phyloP scores from a whole-genome alignment of 1,140 invertebrate genomes.

The Harpegnathos saltator region DNA sequence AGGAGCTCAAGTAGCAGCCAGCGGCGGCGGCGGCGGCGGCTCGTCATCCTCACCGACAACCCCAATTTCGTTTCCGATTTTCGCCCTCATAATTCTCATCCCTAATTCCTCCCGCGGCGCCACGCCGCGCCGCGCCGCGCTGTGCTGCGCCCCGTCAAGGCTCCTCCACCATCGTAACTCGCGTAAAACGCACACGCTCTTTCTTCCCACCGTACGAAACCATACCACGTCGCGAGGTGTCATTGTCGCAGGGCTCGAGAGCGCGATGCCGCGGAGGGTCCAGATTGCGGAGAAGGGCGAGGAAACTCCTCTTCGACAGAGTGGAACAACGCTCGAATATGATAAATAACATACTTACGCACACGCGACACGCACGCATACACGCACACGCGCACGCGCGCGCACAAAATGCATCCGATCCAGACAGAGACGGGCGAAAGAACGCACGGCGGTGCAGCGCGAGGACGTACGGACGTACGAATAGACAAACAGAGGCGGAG shows the following conservation, averaged over 20 bases:
- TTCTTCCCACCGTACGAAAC: no score
- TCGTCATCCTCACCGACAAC: background rate
- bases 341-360: background rate
- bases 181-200: no score
- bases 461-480: background rate
- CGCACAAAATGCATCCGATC: no score
- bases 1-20: background rate
- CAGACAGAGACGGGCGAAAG: background rate
- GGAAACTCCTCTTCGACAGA: no score
- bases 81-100: background rate
- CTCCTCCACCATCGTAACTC: background rate
- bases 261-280: no score
- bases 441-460: background rate
- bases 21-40: background rate
- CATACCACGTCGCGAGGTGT: no score
- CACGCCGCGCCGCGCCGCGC: no score
- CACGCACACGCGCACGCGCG: background rate
- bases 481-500: background rate
- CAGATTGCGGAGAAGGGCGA: no score
- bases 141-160: background rate
- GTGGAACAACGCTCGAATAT: no score
- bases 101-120: background rate
- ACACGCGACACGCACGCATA: no score
- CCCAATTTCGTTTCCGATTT: background rate
- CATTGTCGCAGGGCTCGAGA: no score